Conservation (phyloP, 2,888 invertebrate species). For the Bembecia ichneumoniformis region DNA sequence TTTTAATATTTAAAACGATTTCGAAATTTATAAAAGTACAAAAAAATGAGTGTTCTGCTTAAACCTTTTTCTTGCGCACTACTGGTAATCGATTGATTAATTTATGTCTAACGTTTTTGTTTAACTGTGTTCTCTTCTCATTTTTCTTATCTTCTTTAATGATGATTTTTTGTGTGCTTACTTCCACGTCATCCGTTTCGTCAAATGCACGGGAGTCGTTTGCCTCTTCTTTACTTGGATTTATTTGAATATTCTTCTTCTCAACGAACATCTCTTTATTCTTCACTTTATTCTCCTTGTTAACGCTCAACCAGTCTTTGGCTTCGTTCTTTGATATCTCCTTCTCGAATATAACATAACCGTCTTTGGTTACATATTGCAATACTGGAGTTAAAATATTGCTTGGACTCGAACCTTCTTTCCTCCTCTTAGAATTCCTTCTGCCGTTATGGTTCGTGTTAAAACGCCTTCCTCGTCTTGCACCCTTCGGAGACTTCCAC, state of each 20-base stretch:
- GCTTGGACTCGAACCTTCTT: constrained; percentile 9
- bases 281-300: background rate
- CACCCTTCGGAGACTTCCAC: constrained; percentile 25
- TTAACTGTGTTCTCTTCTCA: background rate
- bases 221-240: background rate
- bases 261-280: background rate
- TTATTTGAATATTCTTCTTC: background rate
- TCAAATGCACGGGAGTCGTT: background rate
- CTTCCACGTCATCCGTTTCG: constrained; percentile 12
- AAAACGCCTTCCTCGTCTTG: constrained; percentile 16
- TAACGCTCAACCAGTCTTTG: constrained; percentile 33
- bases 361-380: constrained; percentile 59
- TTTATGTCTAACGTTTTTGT: background rate
- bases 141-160: background rate
- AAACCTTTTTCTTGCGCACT: background rate
- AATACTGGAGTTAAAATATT: constrained; percentile 44
- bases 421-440: constrained; percentile 9
- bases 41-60: background rate
- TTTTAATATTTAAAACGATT: no score
- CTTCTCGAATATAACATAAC: constrained; percentile 59
- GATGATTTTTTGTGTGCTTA: constrained; percentile 5
- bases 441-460: constrained; percentile 16
- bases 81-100: background rate
- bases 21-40: no score
- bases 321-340: constrained; percentile 50